Evolutionary conservation across 2,797 vertebrate genomes (phyloP).

Genomic region (Hydrophis major): DNA sequence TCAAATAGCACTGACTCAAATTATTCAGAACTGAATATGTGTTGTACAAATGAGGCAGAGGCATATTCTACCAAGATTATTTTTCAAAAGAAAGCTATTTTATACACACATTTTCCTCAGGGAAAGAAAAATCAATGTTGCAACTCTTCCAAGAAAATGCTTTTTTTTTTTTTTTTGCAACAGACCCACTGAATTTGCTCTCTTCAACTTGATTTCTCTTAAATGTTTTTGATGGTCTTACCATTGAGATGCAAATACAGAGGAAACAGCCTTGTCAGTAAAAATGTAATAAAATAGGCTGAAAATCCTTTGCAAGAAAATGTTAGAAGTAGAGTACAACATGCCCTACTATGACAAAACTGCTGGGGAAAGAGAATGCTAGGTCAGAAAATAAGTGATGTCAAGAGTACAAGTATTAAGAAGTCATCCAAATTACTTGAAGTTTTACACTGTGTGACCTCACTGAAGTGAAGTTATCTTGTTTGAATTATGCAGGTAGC

Average conservation of each 20-base stretch:
- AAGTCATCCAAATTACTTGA: conserved; percentile 54
- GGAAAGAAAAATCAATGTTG: background rate
- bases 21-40: background rate
- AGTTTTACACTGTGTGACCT: conserved; percentile 40
- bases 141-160: background rate
- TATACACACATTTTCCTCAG: background rate
- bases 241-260: background rate
- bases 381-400: conserved; percentile 61
- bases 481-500: conserved; percentile 41
- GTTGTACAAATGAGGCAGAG: background rate
- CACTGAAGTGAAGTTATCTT: background rate
- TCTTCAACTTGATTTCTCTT: background rate
- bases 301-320: conserved; percentile 30
- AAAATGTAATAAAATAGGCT: background rate
- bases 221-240: conserved; percentile 32
- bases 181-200: background rate
- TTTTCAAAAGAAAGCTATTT: background rate
- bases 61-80: background rate
- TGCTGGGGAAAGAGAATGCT: conserved; percentile 37
- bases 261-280: conserved; percentile 24
- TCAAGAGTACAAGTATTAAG: conserved; percentile 47
- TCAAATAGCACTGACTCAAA: background rate
- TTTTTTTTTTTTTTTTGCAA: background rate
- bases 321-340: background rate
- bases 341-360: conserved; percentile 21